Evolutionary conservation across 37 sponge, comb jelly and placozoan species (phyloP), one percentile per base, ranked within the genome.

Genomic region (Mnemiopsis leidyi): DNA sequence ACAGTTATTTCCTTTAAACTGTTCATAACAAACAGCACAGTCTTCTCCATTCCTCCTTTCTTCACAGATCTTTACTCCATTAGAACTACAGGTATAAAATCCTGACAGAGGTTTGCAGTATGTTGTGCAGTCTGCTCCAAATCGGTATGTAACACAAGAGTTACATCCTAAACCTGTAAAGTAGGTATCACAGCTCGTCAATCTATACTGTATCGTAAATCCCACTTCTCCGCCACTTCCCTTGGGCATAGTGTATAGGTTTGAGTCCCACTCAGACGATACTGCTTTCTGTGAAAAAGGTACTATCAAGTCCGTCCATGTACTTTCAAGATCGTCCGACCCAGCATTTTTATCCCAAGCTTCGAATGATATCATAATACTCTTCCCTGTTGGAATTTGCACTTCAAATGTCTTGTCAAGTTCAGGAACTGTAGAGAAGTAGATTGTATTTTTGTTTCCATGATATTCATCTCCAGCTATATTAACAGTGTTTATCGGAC

Each of bases 141-240:
- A 29, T 7, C 20, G n/a, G 79, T 77, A 21, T 31, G 32, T 32
- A 2, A 20, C 26, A 32, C 79, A 77, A 77, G 20, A 77, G 36
- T 77, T 77, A 32, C 79, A 77, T 32, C 79, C 79, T 77, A 32
- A 20, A 16, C 79, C 79, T 7, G 32, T 32, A 36, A 77, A 77
- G 32, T 77, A 16, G 20, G 1, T 5, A 32, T 77, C 79, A 34
- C 79, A 77, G 25, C 30, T 71, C 33, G 36, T 13, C 9, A 77
- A 13, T 34, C 32, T 77, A 48, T 48, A 48, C 13, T 48, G 61
- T 5, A 48, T 48, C 5, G 61, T 48, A 13, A 48, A 13, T 18
- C 9, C 13, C 13, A 13, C 61, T 5, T 5, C 13, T 48, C 61
- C 61, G 5, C 61, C 13, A 13, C 13, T 48, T 18, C 13, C 5